These are phyloP conservation scores for Dissostichus mawsoni DNA, from an alignment of 2,113 vertebrate genomes.

Conservation along the genomic window DNA sequence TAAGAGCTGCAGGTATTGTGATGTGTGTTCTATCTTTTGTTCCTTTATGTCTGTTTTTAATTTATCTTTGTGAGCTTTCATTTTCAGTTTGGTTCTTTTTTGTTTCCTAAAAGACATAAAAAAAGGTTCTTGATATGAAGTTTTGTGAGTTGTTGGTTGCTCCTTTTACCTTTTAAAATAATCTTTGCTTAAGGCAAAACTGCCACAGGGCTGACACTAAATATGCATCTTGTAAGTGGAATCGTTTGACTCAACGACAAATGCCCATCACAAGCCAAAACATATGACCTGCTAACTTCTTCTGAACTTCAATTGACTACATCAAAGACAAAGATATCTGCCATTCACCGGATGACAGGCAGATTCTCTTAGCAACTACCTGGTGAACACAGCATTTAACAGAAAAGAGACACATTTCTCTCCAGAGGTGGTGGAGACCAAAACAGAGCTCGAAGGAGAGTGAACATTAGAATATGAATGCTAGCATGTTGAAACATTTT, in stretches of 20 bases:
- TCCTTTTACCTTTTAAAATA: conserved; percentile 17
- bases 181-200: not conserved
- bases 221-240: too few species aligned
- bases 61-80: conserved; percentile 12
- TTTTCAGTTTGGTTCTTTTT: conserved; percentile 12
- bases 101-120: conserved; percentile 22
- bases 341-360: not conserved
- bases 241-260: not conserved
- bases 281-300: not conserved
- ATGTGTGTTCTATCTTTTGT: conserved; percentile 24
- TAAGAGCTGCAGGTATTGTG: conserved; percentile 19
- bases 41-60: conserved; percentile 28
- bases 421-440: not conserved
- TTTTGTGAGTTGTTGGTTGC: not conserved
- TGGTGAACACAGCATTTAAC: not conserved
- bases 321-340: not conserved
- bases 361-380: not conserved
- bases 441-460: not conserved
- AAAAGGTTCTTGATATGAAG: not conserved
- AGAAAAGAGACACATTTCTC: not conserved
- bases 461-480: not conserved
- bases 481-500: not conserved
- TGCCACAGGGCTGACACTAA: not conserved
- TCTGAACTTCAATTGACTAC: not conserved
- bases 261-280: not conserved